phyloP scores from a whole-genome alignment of 2,113 vertebrate genomes.

The Channa maculata region DNA sequence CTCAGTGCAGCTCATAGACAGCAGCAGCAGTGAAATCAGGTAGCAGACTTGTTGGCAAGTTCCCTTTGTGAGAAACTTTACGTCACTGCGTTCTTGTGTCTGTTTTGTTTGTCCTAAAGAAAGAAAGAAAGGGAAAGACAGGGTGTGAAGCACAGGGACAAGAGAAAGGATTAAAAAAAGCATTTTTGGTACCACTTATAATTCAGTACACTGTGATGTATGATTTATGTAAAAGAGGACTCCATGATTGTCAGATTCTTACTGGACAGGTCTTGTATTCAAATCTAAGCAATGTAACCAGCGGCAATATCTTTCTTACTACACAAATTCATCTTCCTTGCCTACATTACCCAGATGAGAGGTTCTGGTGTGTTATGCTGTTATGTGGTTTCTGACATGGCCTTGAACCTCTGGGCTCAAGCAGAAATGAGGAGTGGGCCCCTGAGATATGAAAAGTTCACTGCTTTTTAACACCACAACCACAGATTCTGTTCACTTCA shows the following conservation, averaged over 20 bases:
- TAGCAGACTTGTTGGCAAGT: slow-evolving; percentile 31
- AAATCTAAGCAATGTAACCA: no score
- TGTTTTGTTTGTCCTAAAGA: slow-evolving; percentile 64
- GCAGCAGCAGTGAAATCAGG: slow-evolving; percentile 44
- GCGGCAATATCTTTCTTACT: neutral
- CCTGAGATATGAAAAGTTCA: neutral
- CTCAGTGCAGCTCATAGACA: slow-evolving; percentile 69
- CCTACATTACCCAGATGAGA: slow-evolving; percentile 5
- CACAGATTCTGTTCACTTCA: neutral
- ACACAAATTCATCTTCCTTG: neutral
- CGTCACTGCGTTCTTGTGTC: slow-evolving; percentile 43
- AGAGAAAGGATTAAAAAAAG: neutral
- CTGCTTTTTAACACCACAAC: neutral
- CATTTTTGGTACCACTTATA: neutral
- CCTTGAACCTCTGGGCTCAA: neutral
- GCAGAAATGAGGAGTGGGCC: neutral
- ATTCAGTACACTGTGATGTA: no score
- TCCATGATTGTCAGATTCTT: no score
- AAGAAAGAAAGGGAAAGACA: neutral
- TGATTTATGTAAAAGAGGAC: no score
- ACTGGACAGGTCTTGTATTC: neutral
- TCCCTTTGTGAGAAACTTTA: slow-evolving; percentile 40
- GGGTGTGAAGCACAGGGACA: neutral
- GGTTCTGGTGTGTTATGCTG: neutral
- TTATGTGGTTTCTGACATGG: neutral